phyloP scores from a whole-genome alignment of 2,888 invertebrate genomes.

The Willowsia nigromaculata region DNA sequence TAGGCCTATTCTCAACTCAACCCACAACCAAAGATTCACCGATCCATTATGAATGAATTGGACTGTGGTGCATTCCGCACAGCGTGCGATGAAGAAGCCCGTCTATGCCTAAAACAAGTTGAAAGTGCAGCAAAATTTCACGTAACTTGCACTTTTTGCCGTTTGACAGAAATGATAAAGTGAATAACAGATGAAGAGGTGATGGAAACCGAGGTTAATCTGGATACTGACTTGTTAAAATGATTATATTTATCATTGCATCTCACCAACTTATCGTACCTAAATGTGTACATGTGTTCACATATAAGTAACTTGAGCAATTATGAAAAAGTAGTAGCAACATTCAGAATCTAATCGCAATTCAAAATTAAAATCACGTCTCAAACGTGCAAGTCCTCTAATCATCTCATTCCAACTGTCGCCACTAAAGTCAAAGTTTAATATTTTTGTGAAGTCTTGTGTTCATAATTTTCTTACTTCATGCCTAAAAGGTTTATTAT shows the following conservation, averaged over 20 bases:
- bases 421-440: too few species aligned
- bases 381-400: not conserved
- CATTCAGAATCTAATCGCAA: constrained; percentile 52
- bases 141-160: not conserved
- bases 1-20: constrained; percentile 1
- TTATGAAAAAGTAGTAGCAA: not conserved
- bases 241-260: constrained; percentile 9
- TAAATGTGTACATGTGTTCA: not conserved
- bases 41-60: constrained; percentile 41
- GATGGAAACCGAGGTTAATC: constrained; percentile 13
- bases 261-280: not conserved
- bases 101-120: too few species aligned
- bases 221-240: not conserved
- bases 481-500: too few species aligned
- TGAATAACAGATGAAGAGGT: constrained; percentile 1
- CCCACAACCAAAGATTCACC: not conserved
- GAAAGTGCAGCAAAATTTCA: too few species aligned
- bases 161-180: not conserved
- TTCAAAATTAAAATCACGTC: constrained; percentile 63
- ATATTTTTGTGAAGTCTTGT: too few species aligned
- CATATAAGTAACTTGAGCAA: not conserved
- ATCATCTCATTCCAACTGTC: too few species aligned
- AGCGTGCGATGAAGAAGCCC: not conserved
- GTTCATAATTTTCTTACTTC: too few species aligned
- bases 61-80: not conserved